Evolutionary conservation across 2,888 invertebrate species (phyloP), one percentile per base, ranked within the genome.

Genomic region (Acanthosepion esculentum): DNA sequence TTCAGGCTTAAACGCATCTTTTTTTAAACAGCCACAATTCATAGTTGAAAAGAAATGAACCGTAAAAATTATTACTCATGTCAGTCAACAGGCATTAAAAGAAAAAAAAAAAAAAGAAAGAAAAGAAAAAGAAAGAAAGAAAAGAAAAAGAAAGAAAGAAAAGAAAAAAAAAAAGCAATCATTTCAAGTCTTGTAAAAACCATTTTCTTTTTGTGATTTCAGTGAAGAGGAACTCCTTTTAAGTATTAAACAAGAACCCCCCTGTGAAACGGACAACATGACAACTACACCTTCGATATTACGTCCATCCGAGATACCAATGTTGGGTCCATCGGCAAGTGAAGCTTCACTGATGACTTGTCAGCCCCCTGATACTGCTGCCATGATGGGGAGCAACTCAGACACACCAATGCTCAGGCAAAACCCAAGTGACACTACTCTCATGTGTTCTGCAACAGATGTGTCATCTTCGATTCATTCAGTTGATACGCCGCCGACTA

Each of bases 191-290:
- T 18, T 18, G 55, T 55, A 53, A 29, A 91, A 41, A 94, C 33
- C 26, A 20, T 26, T 23, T 50, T 26, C 33, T 53, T 26, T 64
- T 48, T 95, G 4, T 94, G n/a, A n/a, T 92, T 93, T 59, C 92
- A 95, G 95, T 91, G 95, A 95, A 26, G 95, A 95, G 20, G 95
- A 95, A 91, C 94, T 95, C n/a, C 94, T 95, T 95, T 94, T 95
- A 95, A 95, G 95, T 93, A 95, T 95, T 95, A 95, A 95, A 50
- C 95, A 95, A 50, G 95, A 95, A 93, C 95, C 95, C 18, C 95
- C 95, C 48, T 91, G 95, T 41, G 95, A 95, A 94, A 94, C 95
- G 20, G 95, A 95, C 95, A 95, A 91, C 59, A 48, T 48, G 48
- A 48, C 33, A 23, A 48, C 41, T 26, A 29, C 92, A 92, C 48